Evolutionary conservation across 2,797 vertebrate genomes (phyloP).

Genomic region (Enteromius anoplus): DNA sequence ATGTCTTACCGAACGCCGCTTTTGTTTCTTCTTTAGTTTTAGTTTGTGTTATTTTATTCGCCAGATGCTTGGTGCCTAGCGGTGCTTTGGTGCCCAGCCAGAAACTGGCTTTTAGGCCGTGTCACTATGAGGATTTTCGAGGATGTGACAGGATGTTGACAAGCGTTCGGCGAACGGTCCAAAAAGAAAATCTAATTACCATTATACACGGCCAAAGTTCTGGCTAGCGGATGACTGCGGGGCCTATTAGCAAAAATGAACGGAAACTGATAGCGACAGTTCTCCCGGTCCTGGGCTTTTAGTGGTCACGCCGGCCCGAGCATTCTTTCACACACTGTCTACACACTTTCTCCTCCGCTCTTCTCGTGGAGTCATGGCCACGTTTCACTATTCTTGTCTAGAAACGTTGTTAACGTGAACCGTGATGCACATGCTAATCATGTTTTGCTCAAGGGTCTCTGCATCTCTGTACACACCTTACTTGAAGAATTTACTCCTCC

Average conservation of each 20-base stretch:
- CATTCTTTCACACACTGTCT: slow-evolving; percentile 59
- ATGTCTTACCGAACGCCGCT: slow-evolving; percentile 33
- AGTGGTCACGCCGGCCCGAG: slow-evolving; percentile 58
- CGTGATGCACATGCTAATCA: neutral
- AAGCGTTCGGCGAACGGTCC: slow-evolving; percentile 64
- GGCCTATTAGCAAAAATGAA: slow-evolving; percentile 70
- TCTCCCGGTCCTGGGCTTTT: slow-evolving; percentile 37
- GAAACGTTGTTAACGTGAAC: neutral
- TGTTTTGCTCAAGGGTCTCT: neutral
- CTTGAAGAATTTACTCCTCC: neutral
- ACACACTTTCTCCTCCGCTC: slow-evolving; percentile 51
- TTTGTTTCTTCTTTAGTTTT: slow-evolving; percentile 36
- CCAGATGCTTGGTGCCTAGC: slow-evolving; percentile 41
- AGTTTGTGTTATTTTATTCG: slow-evolving; percentile 9
- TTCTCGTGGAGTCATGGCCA: slow-evolving; percentile 25
- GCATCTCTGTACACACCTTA: neutral
- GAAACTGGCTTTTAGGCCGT: slow-evolving; percentile 65
- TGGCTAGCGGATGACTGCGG: slow-evolving; percentile 64
- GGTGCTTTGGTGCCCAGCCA: slow-evolving; percentile 58
- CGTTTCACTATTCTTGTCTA: neutral
- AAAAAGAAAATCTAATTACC: slow-evolving; percentile 73
- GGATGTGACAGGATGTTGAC: slow-evolving; percentile 71
- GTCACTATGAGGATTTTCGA: slow-evolving; percentile 65
- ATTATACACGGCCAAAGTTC: slow-evolving; percentile 63
- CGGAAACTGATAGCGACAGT: slow-evolving; percentile 56